A percentile compares a stretch with the other conserved stretches of the same genome.
These are phyloP conservation scores for Polypterus senegalus DNA, from an alignment of 2,113 vertebrate genomes.

Conservation along the genomic window DNA sequence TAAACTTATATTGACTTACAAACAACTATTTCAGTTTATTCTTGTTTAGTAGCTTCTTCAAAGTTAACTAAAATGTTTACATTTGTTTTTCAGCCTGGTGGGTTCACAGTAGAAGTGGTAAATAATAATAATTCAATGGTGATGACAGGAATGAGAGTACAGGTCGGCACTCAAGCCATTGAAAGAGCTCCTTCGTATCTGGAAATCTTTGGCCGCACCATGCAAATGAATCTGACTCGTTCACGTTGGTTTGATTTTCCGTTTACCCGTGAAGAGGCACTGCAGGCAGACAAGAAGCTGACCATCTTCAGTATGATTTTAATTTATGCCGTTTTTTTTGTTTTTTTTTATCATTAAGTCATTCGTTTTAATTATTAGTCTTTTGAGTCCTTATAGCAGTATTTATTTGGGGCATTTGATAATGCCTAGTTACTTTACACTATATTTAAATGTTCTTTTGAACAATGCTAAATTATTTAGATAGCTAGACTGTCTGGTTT, in stretches of 20 bases:
- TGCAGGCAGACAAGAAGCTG: conserved; percentile 94
- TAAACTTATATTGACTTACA: no score
- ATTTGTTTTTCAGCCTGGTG: conserved; percentile 61
- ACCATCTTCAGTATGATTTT: conserved; percentile 80
- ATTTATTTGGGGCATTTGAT: no score
- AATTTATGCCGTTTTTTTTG: no score
- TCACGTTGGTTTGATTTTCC: conserved; percentile 96
- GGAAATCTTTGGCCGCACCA: conserved; percentile 91
- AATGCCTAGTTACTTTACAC: no score
- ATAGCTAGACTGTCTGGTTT: no score
- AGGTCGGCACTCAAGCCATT: conserved; percentile 87
- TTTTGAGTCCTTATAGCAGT: no score
- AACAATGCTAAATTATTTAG: no score
- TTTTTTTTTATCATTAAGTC: no score
- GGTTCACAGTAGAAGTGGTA: conserved; percentile 84
- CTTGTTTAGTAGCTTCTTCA: neutral
- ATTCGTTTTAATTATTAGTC: no score
- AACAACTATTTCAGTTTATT: neutral
- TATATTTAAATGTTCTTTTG: no score
- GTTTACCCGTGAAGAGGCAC: conserved; percentile 88
- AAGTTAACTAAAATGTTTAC: neutral
- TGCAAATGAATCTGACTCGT: conserved; percentile 92
- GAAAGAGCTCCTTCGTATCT: conserved; percentile 86
- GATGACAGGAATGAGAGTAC: conserved; percentile 95
- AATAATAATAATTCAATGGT: conserved; percentile 97